Base-by-base conservation (phyloP, 2,888 invertebrate species). In the Drosophila rellima region DNA sequence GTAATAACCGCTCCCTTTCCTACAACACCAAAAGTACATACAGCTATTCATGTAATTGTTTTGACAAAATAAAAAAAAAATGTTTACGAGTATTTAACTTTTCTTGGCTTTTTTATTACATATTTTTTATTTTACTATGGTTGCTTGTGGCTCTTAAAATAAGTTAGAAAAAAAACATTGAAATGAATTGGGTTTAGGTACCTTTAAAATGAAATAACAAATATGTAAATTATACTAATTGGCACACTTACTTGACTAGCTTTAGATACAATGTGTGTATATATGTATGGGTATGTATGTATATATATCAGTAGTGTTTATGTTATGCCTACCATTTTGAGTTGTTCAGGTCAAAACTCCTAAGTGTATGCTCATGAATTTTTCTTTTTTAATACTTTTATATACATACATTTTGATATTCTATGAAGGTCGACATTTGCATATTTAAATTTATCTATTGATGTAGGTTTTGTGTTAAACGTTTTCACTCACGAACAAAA, bases 401-500 rank as follows among this genome's bases (percentile, higher is more conserved):
- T 23, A 10, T 20, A 52, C 15, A 7, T 40, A 45, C 5, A 35
- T 35, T 26, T 26, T 26, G 6, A 35, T 18, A 11, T 4, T 20
- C 13, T 18, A 3, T 17, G 8, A 18, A 5, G 26, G 2, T 26
- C 26, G 13, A 23, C 11, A n/a, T 7, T 10, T 17, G 29, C 20
- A 18, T 20, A 42, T 40, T 29, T 62, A 52, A 29, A 54, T 65
- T 26, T 1, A 68, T 64, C 33, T 45, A 61, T 52, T 50, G 56
- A 45, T 57, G 29, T 48, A 31, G 44, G 64, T 79, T 26, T 23
- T 47, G 42, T 15, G 31, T 48, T 42, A 2, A 40, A 69, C 59
- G 42, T 70, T 74, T 68, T 74, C 45, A 54, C 54, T 67, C 62
- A 75, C 75, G 37, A 56, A 56, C 37, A 56, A 62, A 62, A 52